Evolutionary conservation across 2,888 invertebrate species (phyloP).

Genomic region (Germaria angustata): DNA sequence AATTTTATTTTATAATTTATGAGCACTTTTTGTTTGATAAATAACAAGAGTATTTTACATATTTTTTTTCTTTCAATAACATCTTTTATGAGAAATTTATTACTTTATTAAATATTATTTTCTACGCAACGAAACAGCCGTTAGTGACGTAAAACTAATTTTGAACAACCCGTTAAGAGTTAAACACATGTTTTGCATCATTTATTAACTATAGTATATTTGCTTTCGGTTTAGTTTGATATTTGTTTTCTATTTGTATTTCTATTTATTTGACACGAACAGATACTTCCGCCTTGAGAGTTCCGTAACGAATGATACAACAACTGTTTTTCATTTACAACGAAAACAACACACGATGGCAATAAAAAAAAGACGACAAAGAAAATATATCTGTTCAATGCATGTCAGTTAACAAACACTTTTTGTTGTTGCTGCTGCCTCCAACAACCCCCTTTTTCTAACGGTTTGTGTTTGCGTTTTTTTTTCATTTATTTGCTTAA

Average conservation of each 20-base stretch:
- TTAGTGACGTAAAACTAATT: background rate
- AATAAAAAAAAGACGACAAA: slow-evolving; percentile 51
- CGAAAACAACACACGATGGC: slow-evolving; percentile 73
- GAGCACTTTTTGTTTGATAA: too few species aligned
- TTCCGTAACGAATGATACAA: slow-evolving; percentile 77
- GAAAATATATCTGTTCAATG: slow-evolving; percentile 34
- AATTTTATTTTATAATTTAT: too few species aligned
- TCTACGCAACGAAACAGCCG: background rate
- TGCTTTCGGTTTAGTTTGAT: slow-evolving; percentile 9
- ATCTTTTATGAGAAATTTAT: background rate
- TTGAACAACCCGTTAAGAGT: slow-evolving; percentile 40
- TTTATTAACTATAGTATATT: background rate
- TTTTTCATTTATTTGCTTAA: slow-evolving; percentile 9
- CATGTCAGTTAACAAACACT: slow-evolving; percentile 26
- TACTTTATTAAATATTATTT: background rate
- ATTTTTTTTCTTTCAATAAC: background rate
- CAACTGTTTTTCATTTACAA: slow-evolving; percentile 76
- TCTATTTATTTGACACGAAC: slow-evolving; percentile 57
- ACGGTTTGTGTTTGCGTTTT: background rate
- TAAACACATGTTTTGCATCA: slow-evolving; percentile 39
- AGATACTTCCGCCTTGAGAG: slow-evolving; percentile 77
- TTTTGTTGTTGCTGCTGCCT: background rate
- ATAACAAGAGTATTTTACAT: background rate
- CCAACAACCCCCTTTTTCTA: slow-evolving; percentile 37
- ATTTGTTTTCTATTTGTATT: slow-evolving; percentile 1